phyloP scores from a whole-genome alignment of 2,113 vertebrate genomes.

The Aegithalos caudatus region DNA sequence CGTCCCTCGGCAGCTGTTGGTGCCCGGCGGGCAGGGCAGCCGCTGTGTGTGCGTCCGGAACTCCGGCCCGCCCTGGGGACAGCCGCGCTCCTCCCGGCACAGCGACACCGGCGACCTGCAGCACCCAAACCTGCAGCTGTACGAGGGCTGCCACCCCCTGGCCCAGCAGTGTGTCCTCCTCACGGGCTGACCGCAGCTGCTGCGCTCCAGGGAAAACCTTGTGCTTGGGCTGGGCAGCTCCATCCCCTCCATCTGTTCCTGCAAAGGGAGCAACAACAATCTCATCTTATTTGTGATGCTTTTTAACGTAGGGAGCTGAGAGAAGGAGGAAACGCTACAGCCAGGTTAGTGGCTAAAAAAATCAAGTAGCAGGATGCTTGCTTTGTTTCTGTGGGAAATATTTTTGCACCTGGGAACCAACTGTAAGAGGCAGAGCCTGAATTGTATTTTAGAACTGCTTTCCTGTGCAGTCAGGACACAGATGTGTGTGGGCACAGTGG shows the following conservation, averaged over 20 bases:
- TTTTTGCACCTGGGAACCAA: neutral
- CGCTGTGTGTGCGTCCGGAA: conserved; percentile 83
- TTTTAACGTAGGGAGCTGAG: fast-evolving
- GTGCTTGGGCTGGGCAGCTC: neutral
- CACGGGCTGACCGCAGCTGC: neutral
- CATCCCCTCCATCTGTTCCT: neutral
- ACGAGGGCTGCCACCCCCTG: conserved; percentile 75
- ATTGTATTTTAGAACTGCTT: neutral
- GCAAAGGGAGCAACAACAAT: neutral
- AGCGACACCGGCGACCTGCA: conserved; percentile 69
- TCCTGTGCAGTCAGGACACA: neutral
- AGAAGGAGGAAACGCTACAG: neutral
- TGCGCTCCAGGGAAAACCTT: fast-evolving
- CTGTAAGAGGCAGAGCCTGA: neutral
- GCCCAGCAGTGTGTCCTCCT: conserved; percentile 72
- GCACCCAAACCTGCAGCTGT: conserved; percentile 78
- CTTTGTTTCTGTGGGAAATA: neutral
- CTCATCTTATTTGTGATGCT: neutral
- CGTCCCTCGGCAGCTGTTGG: conserved; percentile 84
- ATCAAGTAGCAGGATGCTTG: fast-evolving
- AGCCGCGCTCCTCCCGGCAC: neutral
- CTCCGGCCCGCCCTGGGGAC: conserved; percentile 35
- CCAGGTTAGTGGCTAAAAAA: neutral
- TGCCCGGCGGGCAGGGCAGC: conserved; percentile 67
- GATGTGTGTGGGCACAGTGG: neutral